Evolutionary conservation across 2,113 vertebrate species (phyloP), one percentile per base, ranked within the genome.

Genomic region (Miniopterus natalensis): DNA sequence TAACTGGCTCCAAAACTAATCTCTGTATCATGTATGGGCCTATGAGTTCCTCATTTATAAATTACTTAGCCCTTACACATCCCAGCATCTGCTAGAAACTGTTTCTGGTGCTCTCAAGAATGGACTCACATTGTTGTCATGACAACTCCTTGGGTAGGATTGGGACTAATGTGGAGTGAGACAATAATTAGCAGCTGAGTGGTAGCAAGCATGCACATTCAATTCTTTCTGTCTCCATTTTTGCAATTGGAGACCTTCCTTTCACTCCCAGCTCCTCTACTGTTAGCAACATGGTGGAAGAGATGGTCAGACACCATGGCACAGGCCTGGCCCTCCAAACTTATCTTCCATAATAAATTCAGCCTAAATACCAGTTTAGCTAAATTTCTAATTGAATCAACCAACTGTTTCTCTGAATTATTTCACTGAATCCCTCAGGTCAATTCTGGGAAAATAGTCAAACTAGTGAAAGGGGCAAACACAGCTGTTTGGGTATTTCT

Each of bases 401-500:
- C 42, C 21, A 59, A 74, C n/a, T 47, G 51, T 94, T 90, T 88
- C 53, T 94, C 65, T 75, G 21, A 89, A 81, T 84, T 29, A 65
- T 66, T 59, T 93, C 74, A 36, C 45, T 17, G 11, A 92, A 84
- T 92, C n/a, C 70, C 70, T 89, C 70, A 65, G 70, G 79, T 86
- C 87, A 88, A 25, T 84, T 83, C 87, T 80, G 70, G 79, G 70
- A 94, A 95, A 89, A 94, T 2, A 70, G 78, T 86, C 83, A 66
- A 88, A 74, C 8, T 29, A 66, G 83, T 6, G 0, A 23, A 94
- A 79, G 90, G 65, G 65, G 40, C n/a, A 45, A 59, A 80, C 79
- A 73, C 95, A 96, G 94, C 74, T 96, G 86, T 86, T 79, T 15
- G 92, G 88, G 87, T 63, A 79, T 87, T 92, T 96, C 95, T 95